phyloP scores from a whole-genome alignment of 2,113 vertebrate genomes.

The Istiophorus platypterus region DNA sequence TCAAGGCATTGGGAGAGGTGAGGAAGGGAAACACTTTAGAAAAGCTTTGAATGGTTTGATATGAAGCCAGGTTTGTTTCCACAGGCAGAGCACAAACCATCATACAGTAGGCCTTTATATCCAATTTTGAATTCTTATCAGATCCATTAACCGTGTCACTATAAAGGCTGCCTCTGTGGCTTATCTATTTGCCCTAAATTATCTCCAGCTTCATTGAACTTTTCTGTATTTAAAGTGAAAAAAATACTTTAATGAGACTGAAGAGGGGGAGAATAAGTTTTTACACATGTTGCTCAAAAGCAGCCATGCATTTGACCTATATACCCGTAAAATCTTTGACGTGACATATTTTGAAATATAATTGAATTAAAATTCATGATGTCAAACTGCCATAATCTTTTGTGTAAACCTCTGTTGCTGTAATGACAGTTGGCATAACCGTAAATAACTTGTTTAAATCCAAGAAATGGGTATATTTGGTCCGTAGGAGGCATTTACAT shows the following conservation, averaged over 20 bases:
- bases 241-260: background rate
- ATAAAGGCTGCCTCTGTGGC: background rate
- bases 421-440: constrained; percentile 5
- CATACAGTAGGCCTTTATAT: background rate
- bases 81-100: background rate
- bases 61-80: background rate
- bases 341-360: background rate
- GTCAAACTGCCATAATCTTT: background rate
- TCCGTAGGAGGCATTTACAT: constrained; percentile 76
- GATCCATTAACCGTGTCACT: background rate
- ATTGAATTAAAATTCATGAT: background rate
- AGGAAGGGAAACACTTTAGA: background rate
- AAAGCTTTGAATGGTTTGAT: background rate
- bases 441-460: constrained; percentile 33
- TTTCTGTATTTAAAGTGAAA: background rate
- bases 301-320: background rate
- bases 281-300: background rate
- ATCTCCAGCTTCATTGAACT: background rate
- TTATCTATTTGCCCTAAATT: background rate
- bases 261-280: background rate
- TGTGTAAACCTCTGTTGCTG: background rate
- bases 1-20: background rate
- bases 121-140: background rate
- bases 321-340: constrained; percentile 1
- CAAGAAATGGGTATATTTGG: constrained; percentile 20